Evolutionary conservation across 2,113 vertebrate species (phyloP).

Genomic region (Chinchilla lanigera): DNA sequence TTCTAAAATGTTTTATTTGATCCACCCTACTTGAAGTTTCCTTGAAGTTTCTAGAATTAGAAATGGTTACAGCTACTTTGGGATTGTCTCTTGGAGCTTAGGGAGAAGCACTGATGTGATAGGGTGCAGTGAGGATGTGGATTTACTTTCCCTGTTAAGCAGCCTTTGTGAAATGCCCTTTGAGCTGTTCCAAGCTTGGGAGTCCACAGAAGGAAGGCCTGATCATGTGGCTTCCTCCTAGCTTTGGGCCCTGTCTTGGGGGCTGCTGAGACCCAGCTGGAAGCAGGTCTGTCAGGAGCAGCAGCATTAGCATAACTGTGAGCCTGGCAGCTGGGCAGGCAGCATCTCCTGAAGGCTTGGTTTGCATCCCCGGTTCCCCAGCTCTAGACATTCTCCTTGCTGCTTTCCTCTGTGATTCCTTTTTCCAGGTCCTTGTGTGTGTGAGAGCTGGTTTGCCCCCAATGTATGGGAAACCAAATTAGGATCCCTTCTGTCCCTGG

Average conservation of each 20-base stretch:
- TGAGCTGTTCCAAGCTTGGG: too few species aligned
- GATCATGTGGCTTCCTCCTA: background rate
- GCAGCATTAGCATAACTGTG: fast-evolving
- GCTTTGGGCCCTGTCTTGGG: fast-evolving
- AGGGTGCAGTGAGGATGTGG: background rate
- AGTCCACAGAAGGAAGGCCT: too few species aligned
- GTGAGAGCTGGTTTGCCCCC: background rate
- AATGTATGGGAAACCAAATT: background rate
- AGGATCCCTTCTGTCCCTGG: background rate
- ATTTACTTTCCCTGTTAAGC: too few species aligned
- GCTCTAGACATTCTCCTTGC: background rate
- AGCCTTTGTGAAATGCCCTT: background rate
- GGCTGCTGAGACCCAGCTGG: background rate
- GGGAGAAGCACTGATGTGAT: background rate
- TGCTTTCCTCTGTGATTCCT: background rate
- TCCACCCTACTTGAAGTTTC: background rate
- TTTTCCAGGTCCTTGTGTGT: background rate
- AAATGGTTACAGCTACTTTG: background rate
- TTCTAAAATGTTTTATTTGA: background rate
- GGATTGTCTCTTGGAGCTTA: background rate
- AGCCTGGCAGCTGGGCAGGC: background rate
- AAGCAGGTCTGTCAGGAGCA: background rate
- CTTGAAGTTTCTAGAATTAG: background rate
- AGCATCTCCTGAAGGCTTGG: background rate
- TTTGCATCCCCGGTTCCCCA: too few species aligned